Evolutionary conservation across 2,113 vertebrate species (phyloP), one percentile per base, ranked within the genome.

Genomic region (Rhineura floridana): DNA sequence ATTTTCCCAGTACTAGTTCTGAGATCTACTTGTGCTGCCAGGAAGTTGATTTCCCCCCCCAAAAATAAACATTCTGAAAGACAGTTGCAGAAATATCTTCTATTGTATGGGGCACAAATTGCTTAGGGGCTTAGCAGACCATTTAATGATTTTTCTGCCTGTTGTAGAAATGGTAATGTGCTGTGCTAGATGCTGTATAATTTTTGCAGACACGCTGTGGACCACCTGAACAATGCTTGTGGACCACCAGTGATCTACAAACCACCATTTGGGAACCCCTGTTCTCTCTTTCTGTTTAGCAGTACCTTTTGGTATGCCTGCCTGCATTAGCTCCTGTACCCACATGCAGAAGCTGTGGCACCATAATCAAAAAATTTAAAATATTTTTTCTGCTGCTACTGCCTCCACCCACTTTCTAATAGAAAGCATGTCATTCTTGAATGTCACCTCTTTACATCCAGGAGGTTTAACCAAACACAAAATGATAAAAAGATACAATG

Each of bases 21-120:
- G 69, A 91, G 92, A 62, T 90, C 90, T 92, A 95, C 95, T 94
- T 95, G 94, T 87, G 79, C 90, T 95, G 36, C 76, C 65, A 21
- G 52, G 90, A 95, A 95, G 91, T 84, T 93, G 82, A 87, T 93
- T 87, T 95, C 93, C 6, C 17, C 52, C 25, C 33, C 95, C 85
- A 96, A 91, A 95, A 95, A 94, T 89, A 93, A 93, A 89, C 33
- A 91, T 93, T 70, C 76, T 89, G 91, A 93, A 91, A 94, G 59
- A 93, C 73, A 93, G 88, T 82, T 90, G 23, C 79, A 93, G 63
- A 92, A 92, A 93, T 48, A 21, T 93, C 80, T 94, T 90, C 30
- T 1, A 72, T n/a, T n/a, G n/a, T n/a, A n/a, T n/a, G n/a, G n/a
- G n/a, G n/a, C n/a, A n/a, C n/a, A n/a, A n/a, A n/a, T n/a, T n/a